Evolutionary conservation across 2,113 vertebrate species (phyloP), one percentile per base, ranked within the genome.

Genomic region (Takifugu bimaculatus): DNA sequence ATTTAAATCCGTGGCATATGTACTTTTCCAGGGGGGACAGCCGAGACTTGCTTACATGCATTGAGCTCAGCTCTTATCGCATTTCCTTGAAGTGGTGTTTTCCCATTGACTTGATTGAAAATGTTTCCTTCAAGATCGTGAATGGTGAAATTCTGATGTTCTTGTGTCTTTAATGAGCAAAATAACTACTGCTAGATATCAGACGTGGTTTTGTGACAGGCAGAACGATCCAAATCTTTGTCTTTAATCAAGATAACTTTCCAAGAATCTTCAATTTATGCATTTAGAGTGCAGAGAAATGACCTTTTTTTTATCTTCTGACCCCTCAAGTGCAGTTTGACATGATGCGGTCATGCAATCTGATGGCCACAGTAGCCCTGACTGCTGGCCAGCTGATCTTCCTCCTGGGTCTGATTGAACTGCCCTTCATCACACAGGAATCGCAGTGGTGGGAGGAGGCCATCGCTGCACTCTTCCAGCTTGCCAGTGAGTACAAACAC

Each of bases 381-480:
- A 93, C 94, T 0, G 92, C 87, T 0, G 97, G 97, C 32, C 96
- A 98, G 91, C 93, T 99, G 70, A 94, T 97, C 81, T 98, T 96
- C 61, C 81, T 95, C 13, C 87, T 99, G 58, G 95, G 96, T 50
- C 86, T 98, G 61, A 71, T 93, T 42, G 94, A 96, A 75, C 82
- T 97, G 57, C 92, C 94, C 35, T 90, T 95, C 77, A 81, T 94
- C 85, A 92, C 92, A 0, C 92, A 94, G 47, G 94, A 98, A 53
- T 94, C 94, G n/a, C 95, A 95, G 71, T 99, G 96, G 95, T 97
- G 97, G 97, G 97, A 98, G 85, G 97, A 99, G 82, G 96, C 95
- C 85, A 98, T 98, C 39, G 96, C 97, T 13, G 97, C 95, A 0
- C 91, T 97, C 5, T 99, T 99, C 85, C 97, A 99, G 78, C 90